Evolutionary conservation across 2,113 vertebrate species (phyloP), one percentile per base, ranked within the genome.

Genomic region (Onychorhynchus coronatus): DNA sequence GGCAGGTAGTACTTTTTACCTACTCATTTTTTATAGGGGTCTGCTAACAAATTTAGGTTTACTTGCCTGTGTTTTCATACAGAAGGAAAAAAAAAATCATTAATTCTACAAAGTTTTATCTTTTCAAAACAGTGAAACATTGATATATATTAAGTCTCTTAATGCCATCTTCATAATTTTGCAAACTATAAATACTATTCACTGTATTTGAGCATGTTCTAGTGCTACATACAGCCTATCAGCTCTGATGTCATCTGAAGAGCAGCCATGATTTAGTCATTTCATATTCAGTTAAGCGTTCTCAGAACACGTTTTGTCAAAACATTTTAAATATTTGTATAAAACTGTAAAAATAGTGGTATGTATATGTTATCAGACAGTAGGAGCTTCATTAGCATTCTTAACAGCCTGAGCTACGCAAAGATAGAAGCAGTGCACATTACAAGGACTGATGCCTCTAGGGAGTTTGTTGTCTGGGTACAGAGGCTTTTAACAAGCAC

Each of bases 271-370:
- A 72, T 89, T 84, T 91, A 91, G 56, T 75, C 28, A 76, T 74
- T 81, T 95, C 65, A 75, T 87, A 49, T 81, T 89, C 80, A 65
- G 35, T 74, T 92, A 91, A 81, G 10, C 58, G 44, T 89, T 91
- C 77, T 78, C 44, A 67, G 77, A 95, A 85, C 9, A 17, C 58
- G 56, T 37, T 56, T 55, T 96, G 84, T 94, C 94, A 96, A 94
- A 94, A 82, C 58, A 79, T 79, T 89, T 95, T 73, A 93, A 94
- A 82, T 95, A 87, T 72, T 93, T 91, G 66, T 76, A 58, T 85
- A 72, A 94, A 82, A 39, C 58, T 13, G 9, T 73, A 87, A 92
- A 92, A 96, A 89, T n/a, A 59, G 18, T 79, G 39, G 35, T 1
- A 3, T 65, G 52, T 37, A 21, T 81, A 56, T 61, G 22, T 47